Base-by-base conservation (phyloP, 53 echinoderm and acorn worm genomes). In the Apostichopus leukothele region DNA sequence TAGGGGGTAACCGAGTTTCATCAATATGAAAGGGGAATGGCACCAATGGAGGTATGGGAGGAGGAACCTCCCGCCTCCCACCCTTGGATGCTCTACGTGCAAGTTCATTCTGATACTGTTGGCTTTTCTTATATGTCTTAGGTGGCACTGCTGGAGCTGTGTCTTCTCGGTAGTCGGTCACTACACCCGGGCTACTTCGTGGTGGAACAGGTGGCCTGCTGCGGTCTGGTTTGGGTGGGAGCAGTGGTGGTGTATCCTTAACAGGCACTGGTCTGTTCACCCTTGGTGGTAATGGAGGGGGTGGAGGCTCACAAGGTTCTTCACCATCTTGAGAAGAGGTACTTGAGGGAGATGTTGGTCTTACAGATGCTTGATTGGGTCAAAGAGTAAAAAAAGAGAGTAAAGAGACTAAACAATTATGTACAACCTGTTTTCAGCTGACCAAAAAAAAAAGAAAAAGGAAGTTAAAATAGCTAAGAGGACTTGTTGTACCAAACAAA, bases 191-290 rank as follows among this genome's bases (percentile, higher is more conserved):
- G 86, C 73, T 74, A 75, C 78, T 57, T 83, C 90, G 88, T 80
- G 91, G 23, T 14, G 74, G 50, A 73, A 88, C 84, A 89, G 92
- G 94, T n/a, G 96, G 94, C 76, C 90, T 88, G 79, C 67, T 52
- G 39, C 86, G 90, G 88, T 90, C 90, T 16, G 91, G 83, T 83
- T 93, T 90, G 73, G 96, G 96, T 53, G 96, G 96, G 66, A 96
- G 93, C 61, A 79, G 89, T 18, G 96, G 96, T 20, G 94, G 96
- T 76, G 90, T 90, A 21, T 91, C 91, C 6, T 25, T 39, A 5
- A 86, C 86, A 9, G 91, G 91, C 2, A 83, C 90, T 83, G 89
- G 89, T 73, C 91, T 89, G 52, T 92, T 89, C 50, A 84, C 90
- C 75, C 94, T 73, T 6, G 94, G 94, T 21, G 93, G 93, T 16